Percentiles rank a stretch among this genome's conserved stretches.
Conservation (phyloP, 1,140 invertebrate genomes). For the Mycetomoellerius zeteki region DNA sequence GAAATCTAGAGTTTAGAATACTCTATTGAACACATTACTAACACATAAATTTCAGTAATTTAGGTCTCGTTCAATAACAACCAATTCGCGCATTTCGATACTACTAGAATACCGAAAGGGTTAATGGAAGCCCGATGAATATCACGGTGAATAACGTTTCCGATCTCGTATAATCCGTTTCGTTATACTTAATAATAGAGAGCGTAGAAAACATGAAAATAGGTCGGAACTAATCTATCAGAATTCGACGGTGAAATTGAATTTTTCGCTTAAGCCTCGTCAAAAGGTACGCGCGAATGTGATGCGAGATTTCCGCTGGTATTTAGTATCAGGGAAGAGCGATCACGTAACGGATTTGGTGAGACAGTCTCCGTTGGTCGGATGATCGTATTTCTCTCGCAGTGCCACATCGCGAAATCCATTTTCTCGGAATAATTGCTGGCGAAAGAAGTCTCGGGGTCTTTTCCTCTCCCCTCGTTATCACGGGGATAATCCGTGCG, state of each 20-base stretch:
- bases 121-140: constrained; percentile 17
- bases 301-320: constrained; percentile 8
- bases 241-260: constrained; percentile 41
- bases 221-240: constrained; percentile 49
- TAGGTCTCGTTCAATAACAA: not conserved
- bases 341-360: constrained; percentile 39
- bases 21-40: constrained; percentile 28
- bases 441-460: constrained; percentile 56
- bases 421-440: constrained; percentile 71
- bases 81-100: constrained; percentile 2
- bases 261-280: constrained; percentile 23
- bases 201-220: constrained; percentile 46
- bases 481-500: constrained; percentile 64
- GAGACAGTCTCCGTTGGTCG: not conserved
- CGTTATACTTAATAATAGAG: constrained; percentile 50
- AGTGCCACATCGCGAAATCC: constrained; percentile 36
- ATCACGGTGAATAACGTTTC: constrained; percentile 29
- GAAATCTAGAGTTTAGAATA: not conserved
- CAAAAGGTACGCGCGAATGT: constrained; percentile 13
- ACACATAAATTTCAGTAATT: not conserved
- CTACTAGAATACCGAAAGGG: not conserved
- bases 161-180: constrained; percentile 41
- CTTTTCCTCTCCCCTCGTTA: constrained; percentile 19
- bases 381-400: constrained; percentile 16
- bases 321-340: constrained; percentile 11